phyloP scores from a whole-genome alignment of 2,797 vertebrate species.

The Iguana delicatissima region DNA sequence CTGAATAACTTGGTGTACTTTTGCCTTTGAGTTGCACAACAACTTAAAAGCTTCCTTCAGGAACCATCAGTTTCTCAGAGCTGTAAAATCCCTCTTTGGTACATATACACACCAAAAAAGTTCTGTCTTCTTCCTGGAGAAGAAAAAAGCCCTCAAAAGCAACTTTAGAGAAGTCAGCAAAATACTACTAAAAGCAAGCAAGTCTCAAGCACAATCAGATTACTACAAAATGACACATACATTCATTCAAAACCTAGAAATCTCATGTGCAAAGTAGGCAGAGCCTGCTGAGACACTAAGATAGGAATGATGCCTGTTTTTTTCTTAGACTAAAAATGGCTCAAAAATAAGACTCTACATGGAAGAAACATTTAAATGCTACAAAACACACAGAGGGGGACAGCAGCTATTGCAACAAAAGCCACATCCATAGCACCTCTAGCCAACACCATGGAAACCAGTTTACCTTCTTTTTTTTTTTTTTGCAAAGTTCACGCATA shows the following conservation, averaged over 20 bases:
- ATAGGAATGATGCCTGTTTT: slow-evolving; percentile 20
- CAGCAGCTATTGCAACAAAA: neutral
- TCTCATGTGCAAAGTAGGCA: neutral
- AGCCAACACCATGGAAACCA: slow-evolving; percentile 34
- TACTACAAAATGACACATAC: neutral
- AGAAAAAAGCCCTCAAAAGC: neutral
- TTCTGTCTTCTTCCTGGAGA: neutral
- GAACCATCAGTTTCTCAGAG: neutral
- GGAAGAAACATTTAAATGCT: neutral
- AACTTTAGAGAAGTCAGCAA: neutral
- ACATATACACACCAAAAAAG: neutral
- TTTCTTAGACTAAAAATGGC: slow-evolving; percentile 7
- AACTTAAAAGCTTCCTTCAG: neutral
- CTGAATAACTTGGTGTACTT: neutral
- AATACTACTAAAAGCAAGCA: neutral
- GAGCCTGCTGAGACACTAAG: neutral
- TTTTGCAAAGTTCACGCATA: slow-evolving; percentile 48
- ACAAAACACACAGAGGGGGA: neutral
- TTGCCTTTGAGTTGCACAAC: neutral
- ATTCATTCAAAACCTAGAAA: neutral
- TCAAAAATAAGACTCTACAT: slow-evolving; percentile 38
- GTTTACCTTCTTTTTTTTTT: neutral
- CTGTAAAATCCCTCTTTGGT: neutral
- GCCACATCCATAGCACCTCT: slow-evolving; percentile 28
- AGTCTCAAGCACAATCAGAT: neutral